Conservation (phyloP, 2,797 vertebrate genomes). For the Jordanella pulchra region DNA sequence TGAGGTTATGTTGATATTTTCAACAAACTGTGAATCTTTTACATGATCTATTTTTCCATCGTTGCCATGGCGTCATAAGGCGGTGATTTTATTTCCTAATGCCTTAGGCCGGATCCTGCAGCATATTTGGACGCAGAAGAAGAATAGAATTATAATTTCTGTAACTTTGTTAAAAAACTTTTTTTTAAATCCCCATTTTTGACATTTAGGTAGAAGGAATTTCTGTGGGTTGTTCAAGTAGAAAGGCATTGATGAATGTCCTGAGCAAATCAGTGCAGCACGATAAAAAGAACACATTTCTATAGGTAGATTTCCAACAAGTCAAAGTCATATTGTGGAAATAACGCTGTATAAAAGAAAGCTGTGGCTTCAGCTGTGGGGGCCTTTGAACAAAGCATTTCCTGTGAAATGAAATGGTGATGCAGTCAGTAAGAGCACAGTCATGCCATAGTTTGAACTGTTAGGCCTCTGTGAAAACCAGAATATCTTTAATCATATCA, state of each 20-base stretch:
- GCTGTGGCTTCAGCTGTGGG: not conserved
- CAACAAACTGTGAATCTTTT: not conserved
- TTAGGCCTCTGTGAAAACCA: constrained; percentile 34
- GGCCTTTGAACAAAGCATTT: constrained; percentile 19
- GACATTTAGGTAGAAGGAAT: no score
- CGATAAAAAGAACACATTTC: no score
- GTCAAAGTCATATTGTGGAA: not conserved
- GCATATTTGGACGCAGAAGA: not conserved
- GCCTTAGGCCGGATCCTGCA: not conserved
- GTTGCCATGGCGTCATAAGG: not conserved
- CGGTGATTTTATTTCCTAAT: not conserved
- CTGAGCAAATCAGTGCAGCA: no score
- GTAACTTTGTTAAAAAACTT: constrained; percentile 17
- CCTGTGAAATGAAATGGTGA: constrained; percentile 1
- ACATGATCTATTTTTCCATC: not conserved
- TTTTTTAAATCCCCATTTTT: not conserved
- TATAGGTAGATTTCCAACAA: no score
- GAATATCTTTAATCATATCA: constrained; percentile 55
- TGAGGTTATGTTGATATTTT: not conserved
- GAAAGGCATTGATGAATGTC: not conserved
- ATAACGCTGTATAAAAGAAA: not conserved
- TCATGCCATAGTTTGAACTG: constrained; percentile 16
- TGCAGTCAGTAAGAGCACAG: constrained; percentile 6
- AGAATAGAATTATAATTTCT: constrained; percentile 33
- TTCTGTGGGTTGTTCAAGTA: not conserved